Evolutionary conservation across 2,113 vertebrate species (phyloP).

Genomic region (Hydrochoerus hydrochaeris): DNA sequence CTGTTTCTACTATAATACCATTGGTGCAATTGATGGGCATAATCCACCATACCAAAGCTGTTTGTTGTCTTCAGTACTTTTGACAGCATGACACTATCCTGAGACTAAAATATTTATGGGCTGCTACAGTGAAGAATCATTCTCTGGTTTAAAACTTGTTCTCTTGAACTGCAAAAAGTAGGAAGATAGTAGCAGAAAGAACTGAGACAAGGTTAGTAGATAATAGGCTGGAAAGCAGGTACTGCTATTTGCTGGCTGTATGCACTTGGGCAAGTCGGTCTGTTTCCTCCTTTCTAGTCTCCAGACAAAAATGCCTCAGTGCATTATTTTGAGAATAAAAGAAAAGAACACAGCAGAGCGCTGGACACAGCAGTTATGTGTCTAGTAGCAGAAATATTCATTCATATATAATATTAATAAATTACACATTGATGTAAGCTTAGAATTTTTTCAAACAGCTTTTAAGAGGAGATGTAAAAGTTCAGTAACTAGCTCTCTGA

Average conservation of each 20-base stretch:
- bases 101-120: not conserved
- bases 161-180: not conserved
- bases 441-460: not conserved
- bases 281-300: not conserved
- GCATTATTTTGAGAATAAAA: constrained; percentile 28
- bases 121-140: not conserved
- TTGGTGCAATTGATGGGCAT: not conserved
- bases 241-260: not conserved
- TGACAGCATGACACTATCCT: not conserved
- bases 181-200: not conserved
- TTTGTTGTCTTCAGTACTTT: not conserved
- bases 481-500: not conserved
- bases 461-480: not conserved
- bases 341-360: not conserved
- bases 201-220: not conserved
- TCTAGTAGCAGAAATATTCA: not conserved
- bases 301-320: not conserved
- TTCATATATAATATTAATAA: not conserved
- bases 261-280: not conserved
- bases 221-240: not conserved
- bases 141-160: not conserved
- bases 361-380: not conserved
- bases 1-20: not conserved
- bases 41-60: not conserved
- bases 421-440: not conserved